Conservation (phyloP, 2,113 vertebrate species). For the Nothoprocta pentlandii region DNA sequence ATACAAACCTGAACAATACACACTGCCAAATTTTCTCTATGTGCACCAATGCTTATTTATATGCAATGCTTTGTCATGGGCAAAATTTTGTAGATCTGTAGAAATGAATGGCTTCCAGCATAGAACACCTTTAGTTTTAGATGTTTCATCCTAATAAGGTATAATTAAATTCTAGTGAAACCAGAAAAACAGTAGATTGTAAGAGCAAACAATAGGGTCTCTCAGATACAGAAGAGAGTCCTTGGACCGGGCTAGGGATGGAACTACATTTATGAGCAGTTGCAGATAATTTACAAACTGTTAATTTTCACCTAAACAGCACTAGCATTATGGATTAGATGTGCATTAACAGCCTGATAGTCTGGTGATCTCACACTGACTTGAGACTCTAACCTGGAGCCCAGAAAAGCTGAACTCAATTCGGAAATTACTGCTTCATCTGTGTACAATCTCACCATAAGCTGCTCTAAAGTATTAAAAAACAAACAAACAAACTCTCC, state of each 20-base stretch:
- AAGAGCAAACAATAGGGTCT: neutral
- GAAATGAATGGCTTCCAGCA: neutral
- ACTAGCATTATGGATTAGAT: neutral
- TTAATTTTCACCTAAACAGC: constrained; percentile 16
- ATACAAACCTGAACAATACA: neutral
- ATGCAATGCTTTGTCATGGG: neutral
- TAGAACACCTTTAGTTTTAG: neutral
- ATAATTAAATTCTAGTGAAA: neutral
- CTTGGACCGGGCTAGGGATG: neutral
- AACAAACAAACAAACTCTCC: neutral
- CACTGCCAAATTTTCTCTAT: neutral
- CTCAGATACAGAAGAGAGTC: neutral
- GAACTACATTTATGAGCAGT: neutral
- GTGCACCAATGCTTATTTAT: neutral
- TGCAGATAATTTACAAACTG: neutral
- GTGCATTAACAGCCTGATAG: neutral
- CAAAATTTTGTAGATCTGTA: neutral
- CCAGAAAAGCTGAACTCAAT: neutral
- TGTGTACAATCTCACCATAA: neutral
- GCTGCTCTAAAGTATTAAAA: neutral
- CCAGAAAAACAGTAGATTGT: neutral
- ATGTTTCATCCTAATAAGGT: neutral
- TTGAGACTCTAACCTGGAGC: neutral
- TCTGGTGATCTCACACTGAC: constrained; percentile 29
- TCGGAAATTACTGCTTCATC: neutral